Percentiles rank a stretch among this genome's conserved stretches.
phyloP scores from a whole-genome alignment of 2,113 vertebrate genomes.

The Ursus arctos region DNA sequence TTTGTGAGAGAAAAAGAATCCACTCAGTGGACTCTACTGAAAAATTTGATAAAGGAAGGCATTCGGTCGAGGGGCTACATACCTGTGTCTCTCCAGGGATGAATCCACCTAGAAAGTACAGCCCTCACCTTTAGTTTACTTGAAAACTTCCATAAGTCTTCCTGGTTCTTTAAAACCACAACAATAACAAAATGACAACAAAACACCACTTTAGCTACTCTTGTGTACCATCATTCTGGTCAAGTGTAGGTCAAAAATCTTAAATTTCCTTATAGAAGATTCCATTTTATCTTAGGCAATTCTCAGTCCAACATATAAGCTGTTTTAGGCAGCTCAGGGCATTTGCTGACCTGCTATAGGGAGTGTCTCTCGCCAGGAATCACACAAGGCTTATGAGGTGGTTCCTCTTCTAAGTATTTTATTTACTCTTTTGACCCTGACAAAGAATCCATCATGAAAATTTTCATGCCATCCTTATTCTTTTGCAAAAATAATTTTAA shows the following conservation, averaged over 20 bases:
- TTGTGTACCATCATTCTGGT: neutral
- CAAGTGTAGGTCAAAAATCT: neutral
- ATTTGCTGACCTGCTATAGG: neutral
- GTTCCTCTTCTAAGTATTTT: conserved; percentile 25
- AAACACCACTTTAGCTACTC: neutral
- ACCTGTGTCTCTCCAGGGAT: neutral
- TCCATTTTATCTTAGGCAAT: neutral
- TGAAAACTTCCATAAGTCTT: neutral
- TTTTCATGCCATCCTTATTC: neutral
- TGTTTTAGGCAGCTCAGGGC: neutral
- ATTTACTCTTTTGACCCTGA: neutral
- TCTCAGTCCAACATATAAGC: no score
- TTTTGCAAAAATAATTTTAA: neutral
- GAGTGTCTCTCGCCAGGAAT: neutral
- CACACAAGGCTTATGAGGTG: neutral
- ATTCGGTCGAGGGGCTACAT: neutral
- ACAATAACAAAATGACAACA: neutral
- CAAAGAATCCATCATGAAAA: neutral
- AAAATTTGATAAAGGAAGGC: conserved; percentile 15
- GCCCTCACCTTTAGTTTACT: neutral
- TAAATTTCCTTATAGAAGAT: neutral
- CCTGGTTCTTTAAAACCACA: conserved; percentile 2
- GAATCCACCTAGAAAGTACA: neutral
- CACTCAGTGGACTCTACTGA: neutral
- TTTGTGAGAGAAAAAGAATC: conserved; percentile 53